phyloP scores from a whole-genome alignment of 2,113 vertebrate genomes.

The Poeciliopsis occidentalis region DNA sequence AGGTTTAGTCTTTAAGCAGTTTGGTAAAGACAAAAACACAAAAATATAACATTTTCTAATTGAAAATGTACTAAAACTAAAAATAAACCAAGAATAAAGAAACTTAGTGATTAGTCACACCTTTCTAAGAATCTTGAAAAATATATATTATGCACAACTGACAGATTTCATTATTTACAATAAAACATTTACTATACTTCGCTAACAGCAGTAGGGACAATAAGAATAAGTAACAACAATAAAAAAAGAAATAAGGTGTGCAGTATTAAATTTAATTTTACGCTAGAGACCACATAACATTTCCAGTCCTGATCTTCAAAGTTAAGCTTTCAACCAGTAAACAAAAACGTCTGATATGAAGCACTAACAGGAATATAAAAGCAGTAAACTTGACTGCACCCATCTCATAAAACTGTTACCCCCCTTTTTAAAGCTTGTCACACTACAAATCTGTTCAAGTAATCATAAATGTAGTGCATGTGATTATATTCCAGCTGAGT shows the following conservation, averaged over 20 bases:
- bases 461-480: conserved; percentile 51
- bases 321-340: not conserved
- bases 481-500: conserved; percentile 40
- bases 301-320: not conserved
- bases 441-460: conserved; percentile 53
- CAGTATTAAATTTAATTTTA: too few relatives aligned
- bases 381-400: not conserved
- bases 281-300: not conserved
- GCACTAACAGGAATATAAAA: not conserved
- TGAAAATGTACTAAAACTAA: too few relatives aligned
- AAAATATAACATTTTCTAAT: too few relatives aligned
- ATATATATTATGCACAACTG: too few relatives aligned
- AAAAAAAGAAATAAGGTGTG: too few relatives aligned
- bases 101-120: too few relatives aligned
- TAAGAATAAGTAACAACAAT: too few relatives aligned
- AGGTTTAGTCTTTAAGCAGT: not conserved
- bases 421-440: conserved; percentile 26
- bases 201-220: not conserved
- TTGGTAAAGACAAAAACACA: too few relatives aligned
- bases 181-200: not conserved
- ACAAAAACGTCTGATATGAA: not conserved
- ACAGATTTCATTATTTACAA: not conserved
- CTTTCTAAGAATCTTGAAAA: too few relatives aligned
- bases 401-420: conserved; percentile 27
- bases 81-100: too few relatives aligned